These are phyloP conservation scores for Eidolon dupreanum DNA, from an alignment of 2,797 vertebrate genomes.

Conservation along the genomic window DNA sequence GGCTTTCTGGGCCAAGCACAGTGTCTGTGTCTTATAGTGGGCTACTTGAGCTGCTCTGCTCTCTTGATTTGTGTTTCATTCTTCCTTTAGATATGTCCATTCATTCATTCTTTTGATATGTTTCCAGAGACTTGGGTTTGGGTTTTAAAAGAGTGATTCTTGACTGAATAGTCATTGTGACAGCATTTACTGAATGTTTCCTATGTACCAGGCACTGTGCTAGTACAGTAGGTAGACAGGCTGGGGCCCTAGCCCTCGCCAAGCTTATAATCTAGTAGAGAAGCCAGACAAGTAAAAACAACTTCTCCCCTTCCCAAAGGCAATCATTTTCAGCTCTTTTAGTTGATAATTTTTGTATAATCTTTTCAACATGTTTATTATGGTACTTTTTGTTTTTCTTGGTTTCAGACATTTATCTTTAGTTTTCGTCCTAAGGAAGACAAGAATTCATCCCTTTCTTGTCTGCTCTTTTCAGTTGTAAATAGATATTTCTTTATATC, in stretches of 20 bases:
- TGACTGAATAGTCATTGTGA: not conserved
- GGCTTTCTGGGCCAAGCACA: not conserved
- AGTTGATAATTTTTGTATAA: not conserved
- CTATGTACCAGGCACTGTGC: not conserved
- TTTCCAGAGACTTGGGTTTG: not conserved
- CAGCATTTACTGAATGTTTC: not conserved
- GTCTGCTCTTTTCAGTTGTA: not conserved
- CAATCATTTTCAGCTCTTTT: not conserved
- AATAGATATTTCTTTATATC: not conserved
- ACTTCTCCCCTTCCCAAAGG: not conserved
- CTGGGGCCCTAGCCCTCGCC: not conserved
- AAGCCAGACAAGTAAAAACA: not conserved
- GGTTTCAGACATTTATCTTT: not conserved
- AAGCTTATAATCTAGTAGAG: not conserved
- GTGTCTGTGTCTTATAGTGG: not conserved
- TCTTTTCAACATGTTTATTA: not conserved
- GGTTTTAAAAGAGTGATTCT: not conserved
- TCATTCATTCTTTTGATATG: not conserved
- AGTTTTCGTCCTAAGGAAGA: not conserved
- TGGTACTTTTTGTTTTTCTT: not conserved
- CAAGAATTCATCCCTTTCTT: not conserved
- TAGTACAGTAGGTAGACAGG: fast-evolving
- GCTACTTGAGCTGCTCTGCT: not conserved
- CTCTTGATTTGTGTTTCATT: not conserved
- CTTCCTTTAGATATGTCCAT: not conserved